Percentiles rank a stretch among this genome's conserved stretches.
phyloP scores from a whole-genome alignment of 2,797 vertebrate genomes.

The Rhyacichthys aspro region DNA sequence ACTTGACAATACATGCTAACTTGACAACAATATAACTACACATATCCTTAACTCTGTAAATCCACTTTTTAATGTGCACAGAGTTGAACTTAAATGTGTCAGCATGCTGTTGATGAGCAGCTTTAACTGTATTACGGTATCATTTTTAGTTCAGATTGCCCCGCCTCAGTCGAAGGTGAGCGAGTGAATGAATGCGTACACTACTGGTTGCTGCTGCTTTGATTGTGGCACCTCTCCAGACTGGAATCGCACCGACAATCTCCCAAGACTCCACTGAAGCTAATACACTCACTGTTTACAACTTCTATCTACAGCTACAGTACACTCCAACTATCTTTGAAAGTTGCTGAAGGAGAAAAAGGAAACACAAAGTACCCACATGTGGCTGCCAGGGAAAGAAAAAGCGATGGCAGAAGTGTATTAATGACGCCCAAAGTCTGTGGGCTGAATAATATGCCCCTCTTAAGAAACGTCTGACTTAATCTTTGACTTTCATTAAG shows the following conservation, averaged over 20 bases:
- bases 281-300: neutral
- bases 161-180: too few species aligned
- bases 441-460: constrained; percentile 61
- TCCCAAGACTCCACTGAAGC: neutral
- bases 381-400: constrained; percentile 34
- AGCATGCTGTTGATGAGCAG: too few species aligned
- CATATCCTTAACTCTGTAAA: too few species aligned
- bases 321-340: constrained; percentile 17
- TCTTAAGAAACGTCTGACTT: constrained; percentile 68
- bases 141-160: too few species aligned
- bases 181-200: too few species aligned
- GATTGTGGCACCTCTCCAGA: neutral
- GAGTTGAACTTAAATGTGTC: too few species aligned
- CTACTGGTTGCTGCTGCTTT: too few species aligned
- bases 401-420: constrained; percentile 39
- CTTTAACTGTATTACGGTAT: too few species aligned
- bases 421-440: constrained; percentile 65
- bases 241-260: neutral
- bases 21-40: too few species aligned
- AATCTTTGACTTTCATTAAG: constrained; percentile 81
- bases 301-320: neutral
- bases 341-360: constrained; percentile 55
- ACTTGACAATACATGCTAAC: too few species aligned
- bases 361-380: constrained; percentile 53
- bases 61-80: too few species aligned